Conservation (phyloP, 2,113 vertebrate species). For the Turdus rufiventris region DNA sequence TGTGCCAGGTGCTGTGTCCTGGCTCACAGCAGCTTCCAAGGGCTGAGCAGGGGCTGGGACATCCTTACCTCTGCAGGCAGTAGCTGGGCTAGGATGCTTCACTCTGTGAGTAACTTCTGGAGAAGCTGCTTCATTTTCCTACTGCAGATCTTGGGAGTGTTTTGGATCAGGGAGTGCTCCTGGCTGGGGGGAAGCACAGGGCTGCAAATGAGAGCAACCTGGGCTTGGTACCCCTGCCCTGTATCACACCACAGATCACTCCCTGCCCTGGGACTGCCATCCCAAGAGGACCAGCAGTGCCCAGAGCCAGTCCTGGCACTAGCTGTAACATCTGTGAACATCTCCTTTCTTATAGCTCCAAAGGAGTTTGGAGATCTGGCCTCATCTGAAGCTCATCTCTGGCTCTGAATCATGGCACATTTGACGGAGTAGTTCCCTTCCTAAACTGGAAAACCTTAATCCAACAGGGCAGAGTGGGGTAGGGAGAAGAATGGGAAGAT, state of each 20-base stretch:
- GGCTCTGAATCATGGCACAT: background rate
- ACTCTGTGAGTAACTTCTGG: background rate
- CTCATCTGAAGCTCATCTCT: background rate
- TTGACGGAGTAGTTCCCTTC: background rate
- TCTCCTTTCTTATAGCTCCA: background rate
- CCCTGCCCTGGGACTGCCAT: background rate
- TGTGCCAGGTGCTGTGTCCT: background rate
- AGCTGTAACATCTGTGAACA: background rate
- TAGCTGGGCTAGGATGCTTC: background rate
- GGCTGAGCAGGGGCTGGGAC: background rate
- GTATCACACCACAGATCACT: fast-evolving
- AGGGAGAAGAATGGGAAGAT: background rate
- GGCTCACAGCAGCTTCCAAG: background rate
- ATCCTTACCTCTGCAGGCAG: background rate
- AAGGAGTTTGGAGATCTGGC: background rate
- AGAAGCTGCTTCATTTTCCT: background rate
- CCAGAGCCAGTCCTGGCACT: background rate
- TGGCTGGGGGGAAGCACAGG: background rate
- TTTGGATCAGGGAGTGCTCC: background rate
- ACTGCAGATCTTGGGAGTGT: fast-evolving
- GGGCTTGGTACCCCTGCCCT: background rate
- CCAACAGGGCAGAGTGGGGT: background rate
- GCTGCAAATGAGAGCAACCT: background rate
- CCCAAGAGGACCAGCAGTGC: too few species aligned
- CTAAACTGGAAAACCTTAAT: background rate